Percentiles rank a stretch among this genome's conserved stretches.
Conservation (phyloP, 2,113 vertebrate genomes). For the Puma concolor region DNA sequence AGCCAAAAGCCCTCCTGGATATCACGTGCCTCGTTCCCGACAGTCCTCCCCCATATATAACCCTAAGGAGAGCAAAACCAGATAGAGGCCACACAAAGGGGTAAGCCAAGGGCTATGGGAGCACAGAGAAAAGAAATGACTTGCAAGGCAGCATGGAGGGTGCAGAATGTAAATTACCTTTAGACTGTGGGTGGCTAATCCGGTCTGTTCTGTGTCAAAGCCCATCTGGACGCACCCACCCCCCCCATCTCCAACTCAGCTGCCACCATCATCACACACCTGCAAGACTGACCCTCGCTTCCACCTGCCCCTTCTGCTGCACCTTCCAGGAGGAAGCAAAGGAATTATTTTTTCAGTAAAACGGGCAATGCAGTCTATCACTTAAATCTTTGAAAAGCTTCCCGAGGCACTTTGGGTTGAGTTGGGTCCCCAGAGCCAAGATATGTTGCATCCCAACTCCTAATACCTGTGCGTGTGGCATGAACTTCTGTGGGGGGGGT, state of each 20-base stretch:
- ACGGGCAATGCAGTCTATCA: not conserved
- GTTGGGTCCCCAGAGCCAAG: not conserved
- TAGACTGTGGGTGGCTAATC: not conserved
- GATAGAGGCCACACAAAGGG: not conserved
- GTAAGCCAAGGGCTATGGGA: not conserved
- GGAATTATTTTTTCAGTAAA: not conserved
- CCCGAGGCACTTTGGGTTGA: not conserved
- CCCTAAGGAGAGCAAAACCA: not conserved
- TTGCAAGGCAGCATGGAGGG: not conserved
- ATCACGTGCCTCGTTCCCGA: not conserved
- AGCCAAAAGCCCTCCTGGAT: not conserved
- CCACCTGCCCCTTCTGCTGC: not conserved
- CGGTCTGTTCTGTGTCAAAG: not conserved
- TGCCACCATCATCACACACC: not conserved
- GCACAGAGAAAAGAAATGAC: not conserved
- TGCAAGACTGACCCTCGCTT: not conserved
- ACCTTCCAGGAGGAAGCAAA: not conserved
- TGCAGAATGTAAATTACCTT: not conserved
- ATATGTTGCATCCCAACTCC: not conserved
- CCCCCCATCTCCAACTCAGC: not conserved
- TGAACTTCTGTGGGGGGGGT: not conserved
- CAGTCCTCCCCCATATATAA: not conserved
- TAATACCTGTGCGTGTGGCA: not conserved
- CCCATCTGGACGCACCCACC: not conserved
- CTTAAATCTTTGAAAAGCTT: conserved; percentile 35